Evolutionary conservation across 2,797 vertebrate genomes (phyloP), one percentile per base, ranked within the genome.

Genomic region (Onychomys arenicola): DNA sequence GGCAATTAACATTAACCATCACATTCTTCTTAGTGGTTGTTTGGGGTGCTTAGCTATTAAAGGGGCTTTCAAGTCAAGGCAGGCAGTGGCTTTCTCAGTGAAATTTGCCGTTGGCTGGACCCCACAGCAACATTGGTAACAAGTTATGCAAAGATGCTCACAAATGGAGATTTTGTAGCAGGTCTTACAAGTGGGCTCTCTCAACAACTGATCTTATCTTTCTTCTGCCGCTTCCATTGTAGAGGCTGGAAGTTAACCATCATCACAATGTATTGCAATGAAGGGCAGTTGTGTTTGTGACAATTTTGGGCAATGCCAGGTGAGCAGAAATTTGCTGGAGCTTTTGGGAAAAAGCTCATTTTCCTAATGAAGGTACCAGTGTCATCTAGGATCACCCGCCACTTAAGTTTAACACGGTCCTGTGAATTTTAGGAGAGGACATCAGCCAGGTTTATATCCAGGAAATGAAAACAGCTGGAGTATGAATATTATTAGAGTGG

Each of bases 401-500:
- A 9, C 16, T 46, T 77, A 84, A 91, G 16, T 93, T 95, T 90
- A 90, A 90, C 46, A 81, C 32, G 37, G 90, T 76, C n/a, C 61
- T 85, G 55, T 10, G 19, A 90, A 49, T 88, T 87, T 93, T 67
- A 65, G 27, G 37, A n/a, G 59, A 6, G 2, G 37, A 76, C 5
- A 43, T 81, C 7, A 92, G 69, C 14, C 83, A 87, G 91, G 83
- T 85, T 96, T 91, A 46, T 32, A 11, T 89, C 57, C 40, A 89
- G 86, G 27, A 89, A 91, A 71, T 83, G 61, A 95, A 63, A 76
- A 65, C 83, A 93, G 14, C 76, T 77, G 90, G 65, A 76, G 80
- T 93, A 59, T 83, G 92, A 89, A 49, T 52, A 90, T 95, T 92
- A 89, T 82, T 85, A 80, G 59, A 69, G 61, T 19, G 73, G n/a